Conservation (phyloP, 2,888 invertebrate genomes). For the Phyto melanocephala region DNA sequence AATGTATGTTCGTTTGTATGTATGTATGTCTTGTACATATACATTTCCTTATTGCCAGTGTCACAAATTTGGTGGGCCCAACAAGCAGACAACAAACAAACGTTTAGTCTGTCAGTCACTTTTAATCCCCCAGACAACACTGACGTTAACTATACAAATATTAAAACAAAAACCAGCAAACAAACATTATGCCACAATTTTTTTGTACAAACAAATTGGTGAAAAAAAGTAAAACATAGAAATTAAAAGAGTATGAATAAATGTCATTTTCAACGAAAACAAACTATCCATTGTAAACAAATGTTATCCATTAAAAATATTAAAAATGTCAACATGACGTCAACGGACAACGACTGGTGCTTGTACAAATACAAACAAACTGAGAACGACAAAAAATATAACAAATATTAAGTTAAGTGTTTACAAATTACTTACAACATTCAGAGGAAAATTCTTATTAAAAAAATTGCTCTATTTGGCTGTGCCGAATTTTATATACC, state of each 20-base stretch:
- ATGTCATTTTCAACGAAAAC: neutral
- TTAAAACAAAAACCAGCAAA: neutral
- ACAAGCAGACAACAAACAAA: slow-evolving; percentile 11
- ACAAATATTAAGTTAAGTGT: slow-evolving; percentile 42
- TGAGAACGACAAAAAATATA: neutral
- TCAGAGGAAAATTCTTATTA: neutral
- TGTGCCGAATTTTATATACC: too few species aligned
- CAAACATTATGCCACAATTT: slow-evolving; percentile 1
- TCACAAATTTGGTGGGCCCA: slow-evolving; percentile 13
- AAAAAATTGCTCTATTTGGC: too few species aligned
- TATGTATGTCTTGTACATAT: neutral
- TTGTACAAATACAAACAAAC: neutral
- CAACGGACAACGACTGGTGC: slow-evolving; percentile 39
- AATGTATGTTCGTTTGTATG: neutral
- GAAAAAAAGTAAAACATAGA: slow-evolving; percentile 16
- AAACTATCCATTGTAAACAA: slow-evolving; percentile 57
- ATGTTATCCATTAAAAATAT: slow-evolving; percentile 63
- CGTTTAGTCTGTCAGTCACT: slow-evolving; percentile 20
- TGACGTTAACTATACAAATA: slow-evolving; percentile 24
- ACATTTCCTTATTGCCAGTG: slow-evolving; percentile 45
- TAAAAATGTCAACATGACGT: slow-evolving; percentile 63
- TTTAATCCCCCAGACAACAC: slow-evolving; percentile 24
- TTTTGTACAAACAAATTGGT: neutral
- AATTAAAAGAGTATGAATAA: neutral
- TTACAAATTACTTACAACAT: slow-evolving; percentile 47